Evolutionary conservation across 2,113 vertebrate species (phyloP).

Genomic region (Proteles cristata): DNA sequence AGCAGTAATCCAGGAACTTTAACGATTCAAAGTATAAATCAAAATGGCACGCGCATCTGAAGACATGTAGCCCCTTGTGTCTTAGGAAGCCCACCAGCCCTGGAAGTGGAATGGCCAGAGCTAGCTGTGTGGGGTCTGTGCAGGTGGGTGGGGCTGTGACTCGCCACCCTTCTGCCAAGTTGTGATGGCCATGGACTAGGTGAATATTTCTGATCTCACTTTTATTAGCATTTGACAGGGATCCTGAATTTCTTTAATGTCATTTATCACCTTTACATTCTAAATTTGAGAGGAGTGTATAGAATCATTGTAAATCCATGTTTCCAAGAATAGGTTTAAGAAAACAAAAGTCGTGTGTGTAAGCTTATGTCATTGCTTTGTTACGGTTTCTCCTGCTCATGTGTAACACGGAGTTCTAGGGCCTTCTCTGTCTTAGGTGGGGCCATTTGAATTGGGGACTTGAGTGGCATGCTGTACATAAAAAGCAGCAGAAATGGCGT

Average conservation of each 20-base stretch:
- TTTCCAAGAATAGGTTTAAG: not conserved
- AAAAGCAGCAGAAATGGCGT: not conserved
- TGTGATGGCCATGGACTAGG: not conserved
- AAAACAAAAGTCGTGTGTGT: not conserved
- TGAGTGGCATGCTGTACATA: no score
- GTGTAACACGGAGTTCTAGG: not conserved
- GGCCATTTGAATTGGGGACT: not conserved
- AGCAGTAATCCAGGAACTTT: not conserved
- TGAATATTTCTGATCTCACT: not conserved
- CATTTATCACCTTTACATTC: not conserved
- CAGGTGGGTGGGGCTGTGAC: not conserved
- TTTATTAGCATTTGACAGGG: not conserved
- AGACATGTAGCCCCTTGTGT: not conserved
- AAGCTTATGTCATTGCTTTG: not conserved
- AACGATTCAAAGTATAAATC: conserved; percentile 47
- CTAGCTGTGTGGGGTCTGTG: rapidly evolving
- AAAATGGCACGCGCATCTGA: not conserved
- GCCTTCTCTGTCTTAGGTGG: not conserved
- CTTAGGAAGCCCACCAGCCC: not conserved
- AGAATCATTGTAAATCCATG: not conserved
- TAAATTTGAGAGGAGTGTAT: not conserved
- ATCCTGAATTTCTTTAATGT: not conserved
- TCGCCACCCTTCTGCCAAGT: not conserved
- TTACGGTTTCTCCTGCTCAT: not conserved
- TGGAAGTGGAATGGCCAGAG: not conserved